phyloP scores from a whole-genome alignment of 2,888 invertebrate genomes.

The Dryomyza anilis region DNA sequence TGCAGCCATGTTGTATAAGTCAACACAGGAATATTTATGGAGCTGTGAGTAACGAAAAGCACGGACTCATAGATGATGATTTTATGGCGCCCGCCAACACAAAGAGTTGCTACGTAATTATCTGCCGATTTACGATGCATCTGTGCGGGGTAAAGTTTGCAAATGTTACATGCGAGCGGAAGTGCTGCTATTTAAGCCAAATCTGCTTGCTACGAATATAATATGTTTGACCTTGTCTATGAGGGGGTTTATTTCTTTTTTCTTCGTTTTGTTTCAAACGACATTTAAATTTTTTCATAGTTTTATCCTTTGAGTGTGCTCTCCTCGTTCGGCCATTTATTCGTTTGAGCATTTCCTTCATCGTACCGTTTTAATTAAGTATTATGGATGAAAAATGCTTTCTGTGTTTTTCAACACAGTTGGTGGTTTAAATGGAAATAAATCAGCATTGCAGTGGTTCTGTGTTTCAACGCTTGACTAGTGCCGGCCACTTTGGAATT shows the following conservation, averaged over 20 bases:
- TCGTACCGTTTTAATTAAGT: neutral
- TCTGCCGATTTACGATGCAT: neutral
- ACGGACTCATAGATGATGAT: too few species aligned
- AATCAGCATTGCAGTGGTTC: neutral
- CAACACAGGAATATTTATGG: too few species aligned
- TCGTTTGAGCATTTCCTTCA: neutral
- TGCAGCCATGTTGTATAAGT: neutral
- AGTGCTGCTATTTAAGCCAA: too few species aligned
- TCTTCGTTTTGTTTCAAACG: too few species aligned
- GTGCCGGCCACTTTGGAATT: too few species aligned
- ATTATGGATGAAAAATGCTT: neutral
- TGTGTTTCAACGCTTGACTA: neutral
- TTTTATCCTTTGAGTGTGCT: neutral
- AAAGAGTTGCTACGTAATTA: too few species aligned
- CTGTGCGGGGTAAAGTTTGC: too few species aligned
- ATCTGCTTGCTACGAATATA: too few species aligned
- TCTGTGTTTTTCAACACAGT: conserved; percentile 9
- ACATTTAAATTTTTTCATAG: too few species aligned
- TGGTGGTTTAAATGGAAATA: neutral
- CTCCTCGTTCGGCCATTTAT: neutral
- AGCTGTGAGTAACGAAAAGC: neutral
- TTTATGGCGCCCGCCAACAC: too few species aligned
- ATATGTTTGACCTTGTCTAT: neutral
- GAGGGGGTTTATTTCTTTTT: neutral
- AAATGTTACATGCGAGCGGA: too few species aligned